Evolutionary conservation across 2,888 invertebrate species (phyloP).

Genomic region (Hirtodrosophila alboralis): DNA sequence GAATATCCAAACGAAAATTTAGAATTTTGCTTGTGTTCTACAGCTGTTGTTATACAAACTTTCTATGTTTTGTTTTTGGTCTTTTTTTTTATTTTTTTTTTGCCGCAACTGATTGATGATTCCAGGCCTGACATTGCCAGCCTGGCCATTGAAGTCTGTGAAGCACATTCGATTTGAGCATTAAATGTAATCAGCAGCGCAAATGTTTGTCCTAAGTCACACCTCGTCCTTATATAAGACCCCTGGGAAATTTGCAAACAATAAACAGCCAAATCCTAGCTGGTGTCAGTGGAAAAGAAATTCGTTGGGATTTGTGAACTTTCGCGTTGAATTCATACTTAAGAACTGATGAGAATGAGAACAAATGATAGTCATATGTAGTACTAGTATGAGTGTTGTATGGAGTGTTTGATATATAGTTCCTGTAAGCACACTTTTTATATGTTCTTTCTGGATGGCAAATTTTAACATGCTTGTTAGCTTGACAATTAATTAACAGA

Average conservation of each 20-base stretch:
- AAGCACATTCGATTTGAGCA: slow-evolving; percentile 60
- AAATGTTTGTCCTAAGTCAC: slow-evolving; percentile 61
- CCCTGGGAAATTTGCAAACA: slow-evolving; percentile 72
- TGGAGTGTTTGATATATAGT: slow-evolving; percentile 19
- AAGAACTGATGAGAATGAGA: slow-evolving; percentile 1
- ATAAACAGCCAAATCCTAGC: slow-evolving; percentile 41
- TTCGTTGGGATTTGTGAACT: slow-evolving; percentile 16
- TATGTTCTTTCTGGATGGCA: too few relatives aligned
- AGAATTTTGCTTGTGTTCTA: slow-evolving; percentile 24
- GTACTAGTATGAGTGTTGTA: slow-evolving; percentile 2
- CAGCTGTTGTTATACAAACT: slow-evolving; percentile 7
- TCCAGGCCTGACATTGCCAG: slow-evolving; percentile 25
- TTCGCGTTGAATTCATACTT: slow-evolving; percentile 1
- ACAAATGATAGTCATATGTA: slow-evolving; percentile 15
- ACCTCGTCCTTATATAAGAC: slow-evolving; percentile 36
- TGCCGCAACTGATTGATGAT: slow-evolving; percentile 46
- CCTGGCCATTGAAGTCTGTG: slow-evolving; percentile 8
- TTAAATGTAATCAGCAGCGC: slow-evolving; percentile 70
- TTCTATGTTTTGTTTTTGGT: slow-evolving; percentile 21
- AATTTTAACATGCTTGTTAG: too few relatives aligned
- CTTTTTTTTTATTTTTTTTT: slow-evolving; percentile 13
- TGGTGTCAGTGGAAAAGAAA: slow-evolving; percentile 8
- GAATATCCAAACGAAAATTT: slow-evolving; percentile 14
- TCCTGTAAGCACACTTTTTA: background rate
- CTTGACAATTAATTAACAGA: too few relatives aligned